Evolutionary conservation across 2,113 vertebrate species (phyloP).

Genomic region (Phalacrocorax carbo): DNA sequence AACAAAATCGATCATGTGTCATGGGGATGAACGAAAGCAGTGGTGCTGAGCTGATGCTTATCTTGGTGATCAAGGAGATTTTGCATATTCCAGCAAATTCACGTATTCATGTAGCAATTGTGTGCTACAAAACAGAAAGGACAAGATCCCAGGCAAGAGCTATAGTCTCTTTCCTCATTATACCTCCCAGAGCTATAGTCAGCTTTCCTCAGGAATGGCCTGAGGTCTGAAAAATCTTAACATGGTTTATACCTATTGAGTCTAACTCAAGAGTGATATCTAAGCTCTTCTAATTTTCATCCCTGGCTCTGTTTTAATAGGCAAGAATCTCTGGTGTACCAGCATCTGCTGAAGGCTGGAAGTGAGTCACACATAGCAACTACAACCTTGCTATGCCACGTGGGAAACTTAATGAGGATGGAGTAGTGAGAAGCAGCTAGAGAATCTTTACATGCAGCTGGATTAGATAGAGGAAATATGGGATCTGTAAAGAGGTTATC

Average conservation of each 20-base stretch:
- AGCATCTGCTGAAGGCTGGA: neutral
- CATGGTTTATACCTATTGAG: neutral
- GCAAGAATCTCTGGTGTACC: neutral
- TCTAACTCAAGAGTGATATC: neutral
- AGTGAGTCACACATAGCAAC: conserved; percentile 41
- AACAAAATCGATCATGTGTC: neutral
- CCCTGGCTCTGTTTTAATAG: neutral
- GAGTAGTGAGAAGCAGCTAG: neutral
- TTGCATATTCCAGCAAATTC: neutral
- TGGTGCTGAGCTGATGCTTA: neutral
- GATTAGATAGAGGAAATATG: neutral
- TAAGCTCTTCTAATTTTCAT: neutral
- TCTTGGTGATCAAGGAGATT: neutral
- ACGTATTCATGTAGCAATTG: neutral
- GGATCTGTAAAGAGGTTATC: neutral
- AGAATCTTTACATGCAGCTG: neutral
- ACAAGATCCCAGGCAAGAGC: neutral
- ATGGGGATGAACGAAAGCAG: neutral
- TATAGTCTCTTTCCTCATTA: neutral
- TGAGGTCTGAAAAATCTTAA: neutral
- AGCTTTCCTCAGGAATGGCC: neutral
- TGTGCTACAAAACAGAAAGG: neutral
- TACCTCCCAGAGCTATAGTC: neutral
- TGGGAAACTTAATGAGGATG: neutral
- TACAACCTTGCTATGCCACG: neutral